A percentile compares a stretch with the other conserved stretches of the same genome.
Evolutionary conservation across 2,888 invertebrate species (phyloP).

Genomic region (Heliconius sara): DNA sequence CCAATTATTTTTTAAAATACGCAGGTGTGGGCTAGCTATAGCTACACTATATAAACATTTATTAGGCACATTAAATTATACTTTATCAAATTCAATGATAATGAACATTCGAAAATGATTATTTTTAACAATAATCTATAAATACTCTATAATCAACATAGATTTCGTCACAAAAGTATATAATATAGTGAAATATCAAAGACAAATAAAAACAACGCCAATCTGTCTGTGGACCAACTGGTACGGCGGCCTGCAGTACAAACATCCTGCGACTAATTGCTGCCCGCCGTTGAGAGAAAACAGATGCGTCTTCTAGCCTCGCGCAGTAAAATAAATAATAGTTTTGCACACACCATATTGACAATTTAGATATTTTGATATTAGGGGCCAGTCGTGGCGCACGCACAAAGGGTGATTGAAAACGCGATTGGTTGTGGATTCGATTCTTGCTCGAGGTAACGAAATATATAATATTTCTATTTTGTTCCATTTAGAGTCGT

Average conservation of each 20-base stretch:
- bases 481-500: too few species aligned
- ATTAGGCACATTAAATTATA: too few species aligned
- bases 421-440: too few species aligned
- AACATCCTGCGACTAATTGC: constrained; percentile 74
- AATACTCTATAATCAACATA: neutral
- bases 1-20: too few species aligned
- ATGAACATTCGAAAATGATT: neutral
- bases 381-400: too few species aligned
- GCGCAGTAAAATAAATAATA: constrained; percentile 31
- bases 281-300: constrained; percentile 59
- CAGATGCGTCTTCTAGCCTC: constrained; percentile 67
- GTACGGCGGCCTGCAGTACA: constrained; percentile 36
- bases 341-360: constrained; percentile 21
- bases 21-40: too few species aligned
- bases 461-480: too few species aligned
- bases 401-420: too few species aligned
- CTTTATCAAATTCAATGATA: neutral
- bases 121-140: neutral
- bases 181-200: neutral
- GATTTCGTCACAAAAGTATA: neutral
- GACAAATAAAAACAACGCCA: constrained; percentile 26
- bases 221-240: constrained; percentile 36
- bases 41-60: too few species aligned
- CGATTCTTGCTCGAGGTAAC: too few species aligned
- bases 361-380: too few species aligned